Base-by-base conservation (phyloP, 2,797 vertebrate genomes). In the Rhodeus uyekii region DNA sequence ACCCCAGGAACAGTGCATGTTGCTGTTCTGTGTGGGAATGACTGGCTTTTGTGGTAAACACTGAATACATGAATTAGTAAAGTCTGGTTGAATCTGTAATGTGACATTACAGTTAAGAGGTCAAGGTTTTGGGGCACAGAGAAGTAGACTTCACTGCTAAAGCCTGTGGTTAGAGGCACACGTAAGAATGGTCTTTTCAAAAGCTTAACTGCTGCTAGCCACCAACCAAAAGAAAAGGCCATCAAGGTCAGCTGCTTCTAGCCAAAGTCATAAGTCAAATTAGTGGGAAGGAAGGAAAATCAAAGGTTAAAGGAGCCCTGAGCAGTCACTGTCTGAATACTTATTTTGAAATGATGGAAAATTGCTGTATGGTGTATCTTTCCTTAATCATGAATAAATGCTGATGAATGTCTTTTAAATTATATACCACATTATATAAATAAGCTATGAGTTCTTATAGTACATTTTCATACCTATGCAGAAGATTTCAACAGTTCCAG, bases 81-180 rank as follows among this genome's bases (percentile, higher is more conserved):
- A 67, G 34, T 34, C 10, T 32, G 19, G 24, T 58, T 71, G 50
- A 58, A 60, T 71, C 14, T 34, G 16, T 9, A 64, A 77, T 64
- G 29, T 27, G 68, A 73, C 68, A 34, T 50, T 63, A n/a, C 29
- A 63, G n/a, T 8, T 24, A 34, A 29, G 42, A 39, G 79, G 29
- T 81, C 55, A 81, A n/a, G 27, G n/a, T 24, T 50, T 64, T 50
- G 19, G 69, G n/a, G 32, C 32, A 74, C 5, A 48, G 55, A 64
- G 44, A 81, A 50, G 42, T 36, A 73, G 32, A 38, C 13, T 73
- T 64, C 5, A 3, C 55, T 81, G n/a, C 58, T 63, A 38, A 72
- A 71, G 42, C 44, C 58, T 27, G n/a, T 50, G 58, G 69, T 42
- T 44, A 74, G 10, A 50, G 22, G 0, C 4, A 71, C 4, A 71